Conservation (phyloP, 2,113 vertebrate species). For the Pollachius pollachius region DNA sequence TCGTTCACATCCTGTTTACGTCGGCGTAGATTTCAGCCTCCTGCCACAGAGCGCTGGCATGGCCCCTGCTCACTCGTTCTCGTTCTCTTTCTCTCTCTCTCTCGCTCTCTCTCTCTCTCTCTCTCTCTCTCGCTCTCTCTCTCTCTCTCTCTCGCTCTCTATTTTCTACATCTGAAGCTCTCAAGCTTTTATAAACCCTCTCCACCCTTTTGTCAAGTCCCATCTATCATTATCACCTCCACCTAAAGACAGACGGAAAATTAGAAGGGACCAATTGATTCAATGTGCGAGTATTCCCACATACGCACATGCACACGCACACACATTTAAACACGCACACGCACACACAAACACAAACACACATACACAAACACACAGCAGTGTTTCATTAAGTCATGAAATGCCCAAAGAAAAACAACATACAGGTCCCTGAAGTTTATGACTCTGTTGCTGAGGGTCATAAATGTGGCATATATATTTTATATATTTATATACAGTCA, state of each 20-base stretch:
- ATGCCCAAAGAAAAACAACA: background rate
- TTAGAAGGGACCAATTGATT: background rate
- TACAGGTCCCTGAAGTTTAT: no score
- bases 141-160: background rate
- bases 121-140: background rate
- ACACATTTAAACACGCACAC: no score
- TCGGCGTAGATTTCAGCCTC: slow-evolving; percentile 65
- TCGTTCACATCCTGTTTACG: slow-evolving; percentile 82
- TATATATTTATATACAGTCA: background rate
- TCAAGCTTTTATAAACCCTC: background rate
- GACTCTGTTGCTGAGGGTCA: background rate
- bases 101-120: background rate
- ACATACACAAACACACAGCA: background rate
- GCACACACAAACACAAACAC: no score
- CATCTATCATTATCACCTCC: slow-evolving; percentile 12
- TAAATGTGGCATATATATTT: background rate
- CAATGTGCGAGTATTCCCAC: background rate
- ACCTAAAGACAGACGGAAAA: background rate
- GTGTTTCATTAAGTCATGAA: no score
- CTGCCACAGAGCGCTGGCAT: slow-evolving; percentile 71
- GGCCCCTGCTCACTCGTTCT: slow-evolving; percentile 30
- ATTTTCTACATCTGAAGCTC: background rate
- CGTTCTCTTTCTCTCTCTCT: background rate
- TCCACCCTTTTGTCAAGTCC: slow-evolving; percentile 26
- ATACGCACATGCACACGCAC: no score